A percentile compares a stretch with the other conserved stretches of the same genome.
Evolutionary conservation across 2,113 vertebrate species (phyloP).

Genomic region (Neoarius graeffei): DNA sequence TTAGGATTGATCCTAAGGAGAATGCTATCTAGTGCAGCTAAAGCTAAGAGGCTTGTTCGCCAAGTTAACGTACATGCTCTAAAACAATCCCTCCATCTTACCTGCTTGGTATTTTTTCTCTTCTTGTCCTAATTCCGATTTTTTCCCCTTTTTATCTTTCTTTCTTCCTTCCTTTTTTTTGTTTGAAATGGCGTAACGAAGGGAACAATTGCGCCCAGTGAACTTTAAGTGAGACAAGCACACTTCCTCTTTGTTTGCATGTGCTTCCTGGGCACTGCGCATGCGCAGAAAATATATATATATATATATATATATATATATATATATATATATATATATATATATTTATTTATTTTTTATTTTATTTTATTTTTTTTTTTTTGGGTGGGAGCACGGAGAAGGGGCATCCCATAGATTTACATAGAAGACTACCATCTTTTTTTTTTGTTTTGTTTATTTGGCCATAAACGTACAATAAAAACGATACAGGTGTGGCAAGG

Average conservation of each 20-base stretch:
- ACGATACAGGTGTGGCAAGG: no score
- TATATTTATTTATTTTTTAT: no score
- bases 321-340: no score
- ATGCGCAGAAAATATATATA: no score
- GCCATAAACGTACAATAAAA: no score
- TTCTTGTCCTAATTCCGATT: background rate
- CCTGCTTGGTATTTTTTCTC: background rate
- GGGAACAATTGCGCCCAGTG: no score
- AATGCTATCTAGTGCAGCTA: background rate
- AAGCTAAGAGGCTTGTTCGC: background rate
- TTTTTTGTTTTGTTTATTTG: no score
- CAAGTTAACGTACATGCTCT: background rate
- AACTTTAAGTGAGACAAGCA: constrained; percentile 45
- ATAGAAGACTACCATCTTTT: no score
- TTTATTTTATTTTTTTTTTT: no score
- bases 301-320: no score
- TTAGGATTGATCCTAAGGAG: background rate
- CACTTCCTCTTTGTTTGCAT: constrained; percentile 56
- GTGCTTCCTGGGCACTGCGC: constrained; percentile 52
- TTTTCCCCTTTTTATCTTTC: background rate
- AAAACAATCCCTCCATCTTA: background rate
- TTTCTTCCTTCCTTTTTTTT: background rate
- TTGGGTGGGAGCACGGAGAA: no score
- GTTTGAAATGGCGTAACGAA: background rate
- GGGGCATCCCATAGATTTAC: no score